phyloP scores from a whole-genome alignment of 2,113 vertebrate species.

The Neolamprologus caudopunctatus region DNA sequence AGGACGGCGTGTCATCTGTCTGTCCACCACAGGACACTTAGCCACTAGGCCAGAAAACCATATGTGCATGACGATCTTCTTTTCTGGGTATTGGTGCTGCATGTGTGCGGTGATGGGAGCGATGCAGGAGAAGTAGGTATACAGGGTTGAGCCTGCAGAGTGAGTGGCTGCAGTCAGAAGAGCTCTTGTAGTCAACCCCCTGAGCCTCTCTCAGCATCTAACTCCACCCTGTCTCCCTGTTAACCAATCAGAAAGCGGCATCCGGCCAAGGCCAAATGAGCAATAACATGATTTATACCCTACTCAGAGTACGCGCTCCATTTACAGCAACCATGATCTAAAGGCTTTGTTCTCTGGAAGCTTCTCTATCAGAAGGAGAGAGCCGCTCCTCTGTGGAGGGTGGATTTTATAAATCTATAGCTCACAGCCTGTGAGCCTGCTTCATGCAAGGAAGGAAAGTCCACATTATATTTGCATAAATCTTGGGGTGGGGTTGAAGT shows the following conservation, averaged over 20 bases:
- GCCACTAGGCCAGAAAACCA: neutral
- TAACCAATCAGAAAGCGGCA: conserved; percentile 16
- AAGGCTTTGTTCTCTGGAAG: conserved; percentile 43
- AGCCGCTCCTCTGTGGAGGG: neutral
- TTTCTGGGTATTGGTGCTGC: neutral
- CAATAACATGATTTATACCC: conserved; percentile 50
- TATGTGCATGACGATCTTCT: conserved; percentile 5
- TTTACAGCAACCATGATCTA: conserved; percentile 29
- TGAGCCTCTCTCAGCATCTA: neutral
- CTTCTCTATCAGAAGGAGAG: neutral
- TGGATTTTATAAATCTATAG: neutral
- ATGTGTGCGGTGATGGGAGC: neutral
- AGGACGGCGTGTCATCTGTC: conserved; percentile 40
- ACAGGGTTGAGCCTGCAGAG: neutral
- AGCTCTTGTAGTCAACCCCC: conserved; percentile 16
- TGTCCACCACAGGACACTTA: conserved; percentile 23
- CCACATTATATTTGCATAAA: neutral
- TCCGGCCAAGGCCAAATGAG: conserved; percentile 20
- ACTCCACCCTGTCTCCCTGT: conserved; percentile 31
- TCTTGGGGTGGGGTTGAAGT: neutral
- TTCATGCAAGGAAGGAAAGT: neutral
- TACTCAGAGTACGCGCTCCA: conserved; percentile 10
- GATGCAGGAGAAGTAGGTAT: neutral
- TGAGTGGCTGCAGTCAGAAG: neutral
- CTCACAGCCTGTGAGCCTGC: neutral